Conservation (phyloP, 2,797 vertebrate species). For the Scomberomorus guttatus region DNA sequence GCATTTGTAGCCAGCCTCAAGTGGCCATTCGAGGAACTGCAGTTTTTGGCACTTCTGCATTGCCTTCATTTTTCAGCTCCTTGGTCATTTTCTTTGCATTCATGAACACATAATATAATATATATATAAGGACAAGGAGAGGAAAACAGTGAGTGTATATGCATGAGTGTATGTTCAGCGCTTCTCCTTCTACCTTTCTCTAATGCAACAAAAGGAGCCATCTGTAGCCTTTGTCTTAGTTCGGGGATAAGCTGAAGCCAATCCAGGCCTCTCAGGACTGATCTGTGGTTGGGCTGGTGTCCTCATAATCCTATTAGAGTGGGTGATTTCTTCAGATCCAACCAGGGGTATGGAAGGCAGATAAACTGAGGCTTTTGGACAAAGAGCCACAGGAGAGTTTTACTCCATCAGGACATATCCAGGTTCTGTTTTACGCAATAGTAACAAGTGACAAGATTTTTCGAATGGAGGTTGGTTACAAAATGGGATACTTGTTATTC, state of each 20-base stretch:
- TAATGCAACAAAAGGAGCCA: slow-evolving; percentile 69
- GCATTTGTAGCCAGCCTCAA: too few species aligned
- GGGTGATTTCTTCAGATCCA: slow-evolving; percentile 70
- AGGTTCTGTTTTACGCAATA: neutral
- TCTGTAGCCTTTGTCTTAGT: slow-evolving; percentile 78
- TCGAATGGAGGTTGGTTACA: neutral
- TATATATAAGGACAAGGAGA: slow-evolving; percentile 29
- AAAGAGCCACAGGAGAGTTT: slow-evolving; percentile 53
- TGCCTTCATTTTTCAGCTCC: too few species aligned
- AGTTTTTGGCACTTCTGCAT: too few species aligned
- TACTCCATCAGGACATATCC: slow-evolving; percentile 18
- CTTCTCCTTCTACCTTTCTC: slow-evolving; percentile 56
- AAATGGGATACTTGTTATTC: neutral
- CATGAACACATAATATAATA: slow-evolving; percentile 18
- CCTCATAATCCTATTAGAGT: slow-evolving; percentile 80
- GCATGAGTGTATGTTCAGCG: slow-evolving; percentile 6
- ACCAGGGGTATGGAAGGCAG: slow-evolving; percentile 47
- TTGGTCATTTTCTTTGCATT: slow-evolving; percentile 21
- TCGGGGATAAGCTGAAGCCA: slow-evolving; percentile 67
- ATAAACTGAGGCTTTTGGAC: slow-evolving; percentile 55
- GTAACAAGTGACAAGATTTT: neutral
- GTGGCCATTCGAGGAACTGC: too few species aligned
- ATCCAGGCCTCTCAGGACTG: slow-evolving; percentile 69
- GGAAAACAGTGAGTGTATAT: neutral
- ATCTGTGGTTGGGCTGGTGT: slow-evolving; percentile 61